These are phyloP conservation scores for Cherax quadricarinatus DNA, from an alignment of 1,140 invertebrate genomes.

Conservation along the genomic window DNA sequence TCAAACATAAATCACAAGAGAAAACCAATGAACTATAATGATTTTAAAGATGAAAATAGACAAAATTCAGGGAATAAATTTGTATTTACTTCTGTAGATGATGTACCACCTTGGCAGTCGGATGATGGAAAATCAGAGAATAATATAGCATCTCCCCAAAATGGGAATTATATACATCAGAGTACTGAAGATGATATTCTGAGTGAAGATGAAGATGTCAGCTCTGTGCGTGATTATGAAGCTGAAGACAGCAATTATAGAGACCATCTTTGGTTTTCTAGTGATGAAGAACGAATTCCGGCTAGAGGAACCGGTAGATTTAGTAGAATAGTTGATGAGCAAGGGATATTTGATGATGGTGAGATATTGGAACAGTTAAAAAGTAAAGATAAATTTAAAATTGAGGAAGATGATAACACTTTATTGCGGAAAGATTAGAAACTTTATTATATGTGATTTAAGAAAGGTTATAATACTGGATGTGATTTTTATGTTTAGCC, in stretches of 20 bases:
- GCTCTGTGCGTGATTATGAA: constrained; percentile 3
- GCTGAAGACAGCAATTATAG: not conserved
- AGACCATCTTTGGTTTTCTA: constrained; percentile 34
- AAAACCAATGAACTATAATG: not conserved
- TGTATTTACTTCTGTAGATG: constrained; percentile 33
- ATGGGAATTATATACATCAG: not conserved
- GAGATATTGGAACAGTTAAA: not conserved
- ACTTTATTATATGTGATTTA: not conserved
- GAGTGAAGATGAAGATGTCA: constrained; percentile 12
- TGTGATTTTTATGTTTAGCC: not conserved
- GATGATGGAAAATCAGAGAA: not conserved
- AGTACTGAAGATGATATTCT: constrained; percentile 38
- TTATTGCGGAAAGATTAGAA: not conserved
- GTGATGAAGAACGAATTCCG: constrained; percentile 18
- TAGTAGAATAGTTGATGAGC: not conserved
- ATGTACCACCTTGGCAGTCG: constrained; percentile 18
- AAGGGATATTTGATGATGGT: not conserved
- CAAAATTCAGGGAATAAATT: constrained; percentile 21
- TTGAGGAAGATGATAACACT: not conserved
- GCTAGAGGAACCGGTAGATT: constrained; percentile 21
- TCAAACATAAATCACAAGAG: not conserved
- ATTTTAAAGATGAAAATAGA: not conserved
- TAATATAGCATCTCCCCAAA: not conserved
- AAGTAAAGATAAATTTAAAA: not conserved
- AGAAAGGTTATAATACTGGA: not conserved